Conservation (phyloP, 2,797 vertebrate species). For the Myoxocephalus aenaeus region DNA sequence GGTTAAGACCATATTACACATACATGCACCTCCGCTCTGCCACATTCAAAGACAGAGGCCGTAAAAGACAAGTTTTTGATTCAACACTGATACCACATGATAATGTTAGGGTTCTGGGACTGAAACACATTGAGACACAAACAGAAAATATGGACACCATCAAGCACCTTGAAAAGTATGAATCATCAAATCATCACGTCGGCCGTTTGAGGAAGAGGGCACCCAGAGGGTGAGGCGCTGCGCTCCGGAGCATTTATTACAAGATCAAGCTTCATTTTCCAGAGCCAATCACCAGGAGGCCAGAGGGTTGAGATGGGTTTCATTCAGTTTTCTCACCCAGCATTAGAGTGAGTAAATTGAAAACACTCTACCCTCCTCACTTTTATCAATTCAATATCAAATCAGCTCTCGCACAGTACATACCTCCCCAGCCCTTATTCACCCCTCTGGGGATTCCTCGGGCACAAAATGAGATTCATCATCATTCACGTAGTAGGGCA, state of each 20-base stretch:
- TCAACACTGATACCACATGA: slow-evolving; percentile 84
- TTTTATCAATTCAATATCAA: slow-evolving; percentile 70
- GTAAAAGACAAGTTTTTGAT: slow-evolving; percentile 78
- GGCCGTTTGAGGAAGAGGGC: slow-evolving; percentile 77
- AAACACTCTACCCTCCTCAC: slow-evolving; percentile 64
- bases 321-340: slow-evolving; percentile 73
- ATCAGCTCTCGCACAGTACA: slow-evolving; percentile 64
- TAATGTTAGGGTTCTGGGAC: slow-evolving; percentile 78
- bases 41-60: slow-evolving; percentile 84
- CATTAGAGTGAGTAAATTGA: slow-evolving; percentile 71
- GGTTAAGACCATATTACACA: slow-evolving; percentile 80
- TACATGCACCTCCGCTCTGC: slow-evolving; percentile 83
- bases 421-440: slow-evolving; percentile 69
- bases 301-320: slow-evolving; percentile 71
- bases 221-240: slow-evolving; percentile 58
- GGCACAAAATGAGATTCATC: slow-evolving; percentile 84
- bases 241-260: slow-evolving; percentile 63
- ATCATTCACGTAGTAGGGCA: slow-evolving; percentile 79
- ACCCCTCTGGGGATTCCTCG: slow-evolving; percentile 69
- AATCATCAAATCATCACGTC: slow-evolving; percentile 84
- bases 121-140: slow-evolving; percentile 78
- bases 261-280: slow-evolving; percentile 66
- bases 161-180: slow-evolving; percentile 81
- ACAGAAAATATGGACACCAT: slow-evolving; percentile 75
- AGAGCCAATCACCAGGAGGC: slow-evolving; percentile 71